A percentile compares a stretch with the other conserved stretches of the same genome.
Evolutionary conservation across 2,113 vertebrate species (phyloP).

Genomic region (Pampusana beccarii): DNA sequence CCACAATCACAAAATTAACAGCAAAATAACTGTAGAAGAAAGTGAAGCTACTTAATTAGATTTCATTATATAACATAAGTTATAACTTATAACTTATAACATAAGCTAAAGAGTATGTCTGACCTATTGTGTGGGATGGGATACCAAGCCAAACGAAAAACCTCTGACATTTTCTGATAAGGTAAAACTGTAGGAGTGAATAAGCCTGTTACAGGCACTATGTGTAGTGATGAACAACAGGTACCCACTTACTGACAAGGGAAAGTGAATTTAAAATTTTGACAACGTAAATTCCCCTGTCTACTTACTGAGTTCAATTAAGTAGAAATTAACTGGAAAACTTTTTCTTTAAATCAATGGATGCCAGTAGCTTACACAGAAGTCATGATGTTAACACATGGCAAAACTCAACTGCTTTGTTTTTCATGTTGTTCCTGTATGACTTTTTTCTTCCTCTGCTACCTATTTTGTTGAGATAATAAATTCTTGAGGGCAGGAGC

Average conservation of each 20-base stretch:
- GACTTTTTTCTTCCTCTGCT: neutral
- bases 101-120: constrained; percentile 5
- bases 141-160: neutral
- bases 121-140: constrained; percentile 35
- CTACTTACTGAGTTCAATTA: neutral
- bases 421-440: neutral
- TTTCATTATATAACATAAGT: constrained; percentile 1
- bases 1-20: constrained; percentile 29
- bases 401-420: neutral
- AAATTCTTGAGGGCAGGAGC: neutral
- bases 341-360: neutral
- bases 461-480: neutral
- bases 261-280: neutral
- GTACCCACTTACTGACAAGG: neutral
- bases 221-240: neutral
- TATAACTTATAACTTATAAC: neutral
- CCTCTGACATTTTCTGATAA: constrained; percentile 24
- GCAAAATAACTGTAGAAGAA: constrained; percentile 37
- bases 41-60: constrained; percentile 34
- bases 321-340: neutral
- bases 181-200: constrained; percentile 21
- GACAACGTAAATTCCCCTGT: neutral
- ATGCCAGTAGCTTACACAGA: neutral
- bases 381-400: neutral
- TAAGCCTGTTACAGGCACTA: neutral